A percentile compares a stretch with the other conserved stretches of the same genome.
phyloP scores from a whole-genome alignment of 2,888 invertebrate genomes.

The Pilophorus perplexus region DNA sequence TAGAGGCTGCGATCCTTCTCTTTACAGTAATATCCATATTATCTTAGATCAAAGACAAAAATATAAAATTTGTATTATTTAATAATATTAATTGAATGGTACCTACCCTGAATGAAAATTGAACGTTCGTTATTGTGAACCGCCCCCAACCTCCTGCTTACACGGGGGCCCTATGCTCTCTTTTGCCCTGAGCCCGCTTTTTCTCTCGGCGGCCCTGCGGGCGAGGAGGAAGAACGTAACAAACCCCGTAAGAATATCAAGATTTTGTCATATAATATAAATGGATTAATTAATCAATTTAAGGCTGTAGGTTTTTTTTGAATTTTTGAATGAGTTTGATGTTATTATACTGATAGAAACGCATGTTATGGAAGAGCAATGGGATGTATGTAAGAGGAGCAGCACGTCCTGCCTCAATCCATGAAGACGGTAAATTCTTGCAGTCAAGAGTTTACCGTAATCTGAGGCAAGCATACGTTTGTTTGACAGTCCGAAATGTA shows the following conservation, averaged over 20 bases:
- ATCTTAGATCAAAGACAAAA: too few species aligned
- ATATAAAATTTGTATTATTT: too few species aligned
- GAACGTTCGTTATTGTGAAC: too few species aligned
- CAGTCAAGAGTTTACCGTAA: neutral
- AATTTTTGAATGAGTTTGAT: conserved; percentile 16
- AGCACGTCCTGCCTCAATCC: neutral
- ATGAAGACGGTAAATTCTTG: neutral
- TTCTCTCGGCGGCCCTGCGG: too few species aligned
- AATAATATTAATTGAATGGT: too few species aligned
- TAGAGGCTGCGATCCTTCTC: too few species aligned
- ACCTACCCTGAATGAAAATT: too few species aligned
- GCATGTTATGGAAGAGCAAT: neutral
- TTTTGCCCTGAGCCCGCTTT: too few species aligned
- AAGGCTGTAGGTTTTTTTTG: conserved; percentile 1
- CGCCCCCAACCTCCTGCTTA: too few species aligned
- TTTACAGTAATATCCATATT: too few species aligned
- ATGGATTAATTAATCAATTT: neutral
- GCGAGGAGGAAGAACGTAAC: too few species aligned
- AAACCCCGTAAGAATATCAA: neutral
- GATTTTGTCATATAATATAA: conserved; percentile 7
- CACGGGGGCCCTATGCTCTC: too few species aligned
- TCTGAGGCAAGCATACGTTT: neutral
- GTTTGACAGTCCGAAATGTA: neutral
- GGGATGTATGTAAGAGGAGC: neutral
- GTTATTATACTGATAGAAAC: conserved; percentile 15